These are phyloP conservation scores for Pteronotus mesoamericanus DNA, from an alignment of 2,797 vertebrate species.

Conservation along the genomic window DNA sequence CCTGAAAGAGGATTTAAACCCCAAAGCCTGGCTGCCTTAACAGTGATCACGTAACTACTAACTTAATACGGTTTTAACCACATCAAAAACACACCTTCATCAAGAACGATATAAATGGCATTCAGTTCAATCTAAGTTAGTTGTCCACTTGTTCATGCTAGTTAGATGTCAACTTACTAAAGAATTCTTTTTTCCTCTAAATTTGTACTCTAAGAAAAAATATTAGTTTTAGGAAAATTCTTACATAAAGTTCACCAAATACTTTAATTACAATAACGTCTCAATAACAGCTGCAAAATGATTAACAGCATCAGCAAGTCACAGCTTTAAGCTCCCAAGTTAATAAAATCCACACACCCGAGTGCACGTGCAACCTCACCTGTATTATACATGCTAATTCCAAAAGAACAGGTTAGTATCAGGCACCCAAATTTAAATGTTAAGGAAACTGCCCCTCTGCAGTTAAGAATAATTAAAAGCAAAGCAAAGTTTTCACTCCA, in stretches of 20 bases:
- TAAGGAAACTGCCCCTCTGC: slow-evolving; percentile 20
- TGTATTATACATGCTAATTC: background rate
- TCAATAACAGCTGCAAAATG: slow-evolving; percentile 25
- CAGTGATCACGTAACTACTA: background rate
- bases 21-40: background rate
- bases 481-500: slow-evolving; percentile 71
- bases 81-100: background rate
- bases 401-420: slow-evolving; percentile 50
- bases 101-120: background rate
- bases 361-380: background rate
- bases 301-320: background rate
- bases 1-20: background rate
- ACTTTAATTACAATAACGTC: slow-evolving; percentile 45
- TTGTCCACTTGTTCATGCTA: background rate
- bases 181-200: background rate
- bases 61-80: background rate
- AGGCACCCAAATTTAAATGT: slow-evolving; percentile 55
- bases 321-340: slow-evolving; percentile 26
- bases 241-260: background rate
- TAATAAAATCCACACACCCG: slow-evolving; percentile 50
- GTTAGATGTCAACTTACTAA: background rate
- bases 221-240: background rate
- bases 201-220: background rate
- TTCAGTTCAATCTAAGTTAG: background rate
- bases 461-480: slow-evolving; percentile 38